Evolutionary conservation across 2,888 invertebrate species (phyloP), one percentile per base, ranked within the genome.

Genomic region (Mimas tiliae): DNA sequence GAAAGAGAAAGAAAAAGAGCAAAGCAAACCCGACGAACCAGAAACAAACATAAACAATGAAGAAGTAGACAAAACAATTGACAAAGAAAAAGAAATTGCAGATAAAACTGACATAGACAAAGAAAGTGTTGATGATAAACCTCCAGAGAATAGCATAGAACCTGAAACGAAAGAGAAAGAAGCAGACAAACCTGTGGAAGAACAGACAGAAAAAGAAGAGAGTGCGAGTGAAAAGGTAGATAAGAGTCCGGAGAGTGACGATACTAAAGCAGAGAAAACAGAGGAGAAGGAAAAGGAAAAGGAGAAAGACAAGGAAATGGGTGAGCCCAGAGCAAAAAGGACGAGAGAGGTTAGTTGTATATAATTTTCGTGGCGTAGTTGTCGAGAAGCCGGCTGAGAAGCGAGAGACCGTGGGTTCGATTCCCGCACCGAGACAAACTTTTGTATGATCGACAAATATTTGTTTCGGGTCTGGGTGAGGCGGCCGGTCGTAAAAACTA

Each of bases 291-390:
- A 86, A 7, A 82, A 81, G 48, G 74, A 75, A n/a, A 87, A 85
- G 0, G 81, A 76, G 6, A 76, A 78, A 19, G 82, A 86, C 6
- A 82, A 81, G 48, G 74, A 75, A n/a, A 87, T 85, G 0, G 81
- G 76, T 0, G 93, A 93, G 69, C 91, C 91, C 0, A 78, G 91
- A 73, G 91, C 91, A 52, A 93, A 92, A 74, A 80, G 92, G 74
- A 86, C 88, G 78, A 88, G 93, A 87, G 93, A 93, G 87, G 92
- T 92, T 55, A 75, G 81, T 74, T 38, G 38, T 51, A n/a, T 27
- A 19, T 8, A 50, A 21, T 53, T 51, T 33, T n/a, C n/a, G n/a
- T n/a, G n/a, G n/a, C n/a, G n/a, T n/a, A n/a, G n/a, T n/a, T n/a
- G n/a, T n/a, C n/a, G n/a, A n/a, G n/a, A n/a, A n/a, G n/a, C n/a